Evolutionary conservation across 2,888 invertebrate species (phyloP).

Genomic region (Lycaena phlaeas): DNA sequence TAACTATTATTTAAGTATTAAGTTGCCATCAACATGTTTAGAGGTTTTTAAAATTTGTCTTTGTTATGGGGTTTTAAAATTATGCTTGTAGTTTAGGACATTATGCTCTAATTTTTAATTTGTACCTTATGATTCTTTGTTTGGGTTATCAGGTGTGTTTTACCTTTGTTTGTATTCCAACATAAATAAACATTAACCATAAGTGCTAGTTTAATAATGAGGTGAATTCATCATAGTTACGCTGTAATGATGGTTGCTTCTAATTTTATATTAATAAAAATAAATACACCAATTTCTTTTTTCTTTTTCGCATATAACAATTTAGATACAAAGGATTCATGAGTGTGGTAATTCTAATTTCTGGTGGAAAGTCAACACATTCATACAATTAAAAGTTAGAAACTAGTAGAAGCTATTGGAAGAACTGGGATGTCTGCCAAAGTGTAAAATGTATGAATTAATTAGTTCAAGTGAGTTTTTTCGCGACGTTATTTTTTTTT

Average conservation of each 20-base stretch:
- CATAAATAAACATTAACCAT: conserved; percentile 23
- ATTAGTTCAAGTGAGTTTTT: no score
- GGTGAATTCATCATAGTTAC: conserved; percentile 32
- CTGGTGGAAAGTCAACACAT: no score
- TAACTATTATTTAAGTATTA: not conserved
- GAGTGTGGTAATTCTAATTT: no score
- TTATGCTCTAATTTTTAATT: no score
- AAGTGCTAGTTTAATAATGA: conserved; percentile 34
- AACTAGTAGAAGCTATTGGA: no score
- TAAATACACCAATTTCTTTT: conserved; percentile 28
- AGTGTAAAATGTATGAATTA: no score
- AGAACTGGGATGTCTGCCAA: no score
- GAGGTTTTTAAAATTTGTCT: conserved; percentile 5
- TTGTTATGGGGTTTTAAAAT: not conserved
- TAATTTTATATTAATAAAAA: conserved; percentile 70
- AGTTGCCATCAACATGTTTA: not conserved
- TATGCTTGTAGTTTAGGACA: conserved; percentile 3
- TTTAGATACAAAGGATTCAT: no score
- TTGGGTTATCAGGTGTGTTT: conserved; percentile 13
- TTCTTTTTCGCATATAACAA: conserved; percentile 15
- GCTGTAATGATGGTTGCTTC: conserved; percentile 69
- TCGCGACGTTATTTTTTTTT: no score
- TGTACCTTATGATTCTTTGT: no score
- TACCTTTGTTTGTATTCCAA: conserved; percentile 11
- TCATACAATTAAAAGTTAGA: no score